These are phyloP conservation scores for Caenorhabditis inopinata DNA, from an alignment of 1,140 invertebrate species.

Conservation along the genomic window DNA sequence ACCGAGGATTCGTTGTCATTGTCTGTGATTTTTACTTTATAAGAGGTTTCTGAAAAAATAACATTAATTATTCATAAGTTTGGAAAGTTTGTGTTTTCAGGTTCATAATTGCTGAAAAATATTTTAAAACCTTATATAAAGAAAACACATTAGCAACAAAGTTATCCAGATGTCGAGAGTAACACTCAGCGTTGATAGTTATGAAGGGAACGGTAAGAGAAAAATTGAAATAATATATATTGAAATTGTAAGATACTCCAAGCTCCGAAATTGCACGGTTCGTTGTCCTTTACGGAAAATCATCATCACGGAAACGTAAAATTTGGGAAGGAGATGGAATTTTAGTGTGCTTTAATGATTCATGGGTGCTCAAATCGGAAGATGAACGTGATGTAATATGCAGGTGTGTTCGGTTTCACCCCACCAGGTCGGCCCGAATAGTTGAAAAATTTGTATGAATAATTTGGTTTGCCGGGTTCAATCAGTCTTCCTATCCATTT, in stretches of 20 bases:
- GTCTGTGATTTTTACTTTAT: slow-evolving; percentile 21
- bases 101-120: too few relatives aligned
- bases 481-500: too few relatives aligned
- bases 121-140: too few relatives aligned
- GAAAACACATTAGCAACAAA: too few relatives aligned
- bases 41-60: background rate
- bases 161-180: background rate
- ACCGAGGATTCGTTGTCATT: background rate
- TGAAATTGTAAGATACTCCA: background rate
- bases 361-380: slow-evolving; percentile 22
- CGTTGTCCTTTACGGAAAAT: slow-evolving; percentile 33
- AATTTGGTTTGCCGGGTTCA: too few relatives aligned
- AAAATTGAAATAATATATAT: too few relatives aligned
- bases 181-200: background rate
- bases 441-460: background rate
- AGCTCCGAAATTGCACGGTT: slow-evolving; percentile 23
- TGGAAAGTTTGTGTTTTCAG: too few relatives aligned
- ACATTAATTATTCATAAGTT: background rate
- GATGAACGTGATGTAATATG: slow-evolving; percentile 6
- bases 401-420: background rate
- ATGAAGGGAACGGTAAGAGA: slow-evolving; percentile 1
- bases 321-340: slow-evolving; percentile 45
- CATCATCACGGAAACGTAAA: slow-evolving; percentile 40
- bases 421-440: too few relatives aligned
- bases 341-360: slow-evolving; percentile 3